Conservation (phyloP, 2,888 invertebrate species). For the Philonicus albiceps region DNA sequence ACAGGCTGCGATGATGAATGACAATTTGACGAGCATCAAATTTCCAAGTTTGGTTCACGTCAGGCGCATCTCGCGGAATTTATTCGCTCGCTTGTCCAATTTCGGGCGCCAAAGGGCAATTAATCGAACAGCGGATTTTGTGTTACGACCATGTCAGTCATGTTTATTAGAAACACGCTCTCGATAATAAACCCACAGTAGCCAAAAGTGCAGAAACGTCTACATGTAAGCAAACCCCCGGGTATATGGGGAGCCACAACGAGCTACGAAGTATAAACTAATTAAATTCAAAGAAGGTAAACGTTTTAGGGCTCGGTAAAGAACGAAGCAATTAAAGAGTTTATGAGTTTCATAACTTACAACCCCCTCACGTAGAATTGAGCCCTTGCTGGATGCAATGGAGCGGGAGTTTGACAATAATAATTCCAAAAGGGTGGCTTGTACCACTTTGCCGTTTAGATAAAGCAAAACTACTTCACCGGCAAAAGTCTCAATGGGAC, state of each 20-base stretch:
- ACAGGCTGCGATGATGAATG: not conserved
- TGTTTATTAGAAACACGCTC: not conserved
- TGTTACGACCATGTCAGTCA: not conserved
- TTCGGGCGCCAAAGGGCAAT: not conserved
- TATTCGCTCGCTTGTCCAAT: not conserved
- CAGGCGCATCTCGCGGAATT: not conserved
- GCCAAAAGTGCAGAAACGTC: not conserved
- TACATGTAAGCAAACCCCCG: not conserved
- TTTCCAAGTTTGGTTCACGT: not conserved
- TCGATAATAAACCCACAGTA: not conserved
- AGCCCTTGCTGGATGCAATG: not conserved
- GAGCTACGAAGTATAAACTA: not conserved
- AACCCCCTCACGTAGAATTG: not conserved
- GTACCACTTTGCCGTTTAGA: not conserved
- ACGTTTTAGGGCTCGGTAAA: not conserved
- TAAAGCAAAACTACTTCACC: not conserved
- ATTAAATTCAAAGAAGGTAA: not conserved
- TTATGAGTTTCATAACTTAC: not conserved
- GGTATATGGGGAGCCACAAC: not conserved
- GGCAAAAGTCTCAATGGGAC: not conserved
- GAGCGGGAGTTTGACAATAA: not conserved
- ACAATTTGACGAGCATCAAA: not conserved
- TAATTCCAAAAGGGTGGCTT: not conserved
- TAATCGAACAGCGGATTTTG: not conserved
- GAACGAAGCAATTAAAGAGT: not conserved